phyloP scores from a whole-genome alignment of 2,797 vertebrate species.

The Spheniscus humboldti region DNA sequence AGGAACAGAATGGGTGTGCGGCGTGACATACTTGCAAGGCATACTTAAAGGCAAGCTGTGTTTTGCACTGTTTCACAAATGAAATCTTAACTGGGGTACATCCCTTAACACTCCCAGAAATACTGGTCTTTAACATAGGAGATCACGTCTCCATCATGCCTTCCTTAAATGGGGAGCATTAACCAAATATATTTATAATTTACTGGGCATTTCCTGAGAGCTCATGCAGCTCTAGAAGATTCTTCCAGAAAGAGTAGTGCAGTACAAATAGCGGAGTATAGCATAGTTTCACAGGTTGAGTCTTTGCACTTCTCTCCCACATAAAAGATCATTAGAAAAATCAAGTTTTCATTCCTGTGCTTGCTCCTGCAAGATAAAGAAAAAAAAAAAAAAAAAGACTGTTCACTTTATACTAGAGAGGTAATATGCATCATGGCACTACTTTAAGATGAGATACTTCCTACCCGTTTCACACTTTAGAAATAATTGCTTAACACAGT shows the following conservation, averaged over 20 bases:
- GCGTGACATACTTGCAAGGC: neutral
- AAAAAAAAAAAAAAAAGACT: neutral
- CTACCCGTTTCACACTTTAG: conserved; percentile 62
- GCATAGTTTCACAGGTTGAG: neutral
- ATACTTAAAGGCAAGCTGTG: neutral
- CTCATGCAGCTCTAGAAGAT: neutral
- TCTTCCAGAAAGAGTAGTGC: neutral
- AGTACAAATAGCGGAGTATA: neutral
- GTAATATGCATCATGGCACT: conserved; percentile 27
- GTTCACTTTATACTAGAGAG: neutral
- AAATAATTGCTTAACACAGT: conserved; percentile 58
- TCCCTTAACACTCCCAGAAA: neutral
- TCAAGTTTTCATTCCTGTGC: neutral
- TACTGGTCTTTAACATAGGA: neutral
- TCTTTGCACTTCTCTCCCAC: conserved; percentile 31
- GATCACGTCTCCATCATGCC: neutral
- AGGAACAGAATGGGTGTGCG: neutral
- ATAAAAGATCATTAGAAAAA: neutral
- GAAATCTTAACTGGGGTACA: too few species aligned
- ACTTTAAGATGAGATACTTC: conserved; percentile 49
- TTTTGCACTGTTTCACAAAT: neutral
- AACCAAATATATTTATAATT: neutral
- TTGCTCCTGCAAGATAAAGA: neutral
- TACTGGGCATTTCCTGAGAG: neutral
- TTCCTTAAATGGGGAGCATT: neutral